phyloP scores from a whole-genome alignment of 2,797 vertebrate species.

The Telmatherina bonti region DNA sequence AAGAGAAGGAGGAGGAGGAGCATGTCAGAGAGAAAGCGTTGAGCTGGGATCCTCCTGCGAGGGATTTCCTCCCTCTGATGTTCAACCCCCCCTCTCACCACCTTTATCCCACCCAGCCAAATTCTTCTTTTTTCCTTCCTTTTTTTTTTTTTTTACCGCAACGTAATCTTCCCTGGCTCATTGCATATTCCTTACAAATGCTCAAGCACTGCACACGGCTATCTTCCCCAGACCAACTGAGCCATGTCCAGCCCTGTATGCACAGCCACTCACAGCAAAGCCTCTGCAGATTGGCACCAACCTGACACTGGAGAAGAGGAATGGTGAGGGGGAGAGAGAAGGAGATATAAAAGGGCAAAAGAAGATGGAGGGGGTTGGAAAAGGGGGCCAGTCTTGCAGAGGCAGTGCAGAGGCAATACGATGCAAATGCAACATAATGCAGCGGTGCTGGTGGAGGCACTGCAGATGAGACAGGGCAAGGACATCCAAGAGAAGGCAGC shows the following conservation, averaged over 20 bases:
- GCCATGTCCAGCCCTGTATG: conserved; percentile 12
- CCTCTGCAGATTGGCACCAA: conserved; percentile 47
- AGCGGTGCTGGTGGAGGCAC: conserved; percentile 61
- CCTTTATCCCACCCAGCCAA: conserved; percentile 7
- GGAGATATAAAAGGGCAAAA: conserved; percentile 34
- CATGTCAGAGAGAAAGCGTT: conserved; percentile 62
- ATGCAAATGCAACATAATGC: conserved; percentile 82
- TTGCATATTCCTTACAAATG: conserved; percentile 45
- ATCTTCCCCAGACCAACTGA: conserved; percentile 15
- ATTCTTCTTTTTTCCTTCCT: not conserved
- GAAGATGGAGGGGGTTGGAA: conserved; percentile 2
- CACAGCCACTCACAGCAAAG: conserved; percentile 33
- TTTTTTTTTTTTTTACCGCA: conserved; percentile 37
- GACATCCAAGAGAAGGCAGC: conserved; percentile 42
- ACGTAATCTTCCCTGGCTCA: conserved; percentile 59
- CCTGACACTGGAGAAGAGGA: conserved; percentile 38
- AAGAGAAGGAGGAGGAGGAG: conserved; percentile 30
- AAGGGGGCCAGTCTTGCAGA: conserved; percentile 57
- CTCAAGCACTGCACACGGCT: conserved; percentile 11
- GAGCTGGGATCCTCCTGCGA: conserved; percentile 76
- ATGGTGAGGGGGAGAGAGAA: not conserved
- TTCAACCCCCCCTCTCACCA: conserved; percentile 17
- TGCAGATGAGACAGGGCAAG: conserved; percentile 68
- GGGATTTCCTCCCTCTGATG: conserved; percentile 80
- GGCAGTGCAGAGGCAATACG: conserved; percentile 77